Evolutionary conservation across 2,888 invertebrate genomes (phyloP).

Genomic region (Neria commutata): DNA sequence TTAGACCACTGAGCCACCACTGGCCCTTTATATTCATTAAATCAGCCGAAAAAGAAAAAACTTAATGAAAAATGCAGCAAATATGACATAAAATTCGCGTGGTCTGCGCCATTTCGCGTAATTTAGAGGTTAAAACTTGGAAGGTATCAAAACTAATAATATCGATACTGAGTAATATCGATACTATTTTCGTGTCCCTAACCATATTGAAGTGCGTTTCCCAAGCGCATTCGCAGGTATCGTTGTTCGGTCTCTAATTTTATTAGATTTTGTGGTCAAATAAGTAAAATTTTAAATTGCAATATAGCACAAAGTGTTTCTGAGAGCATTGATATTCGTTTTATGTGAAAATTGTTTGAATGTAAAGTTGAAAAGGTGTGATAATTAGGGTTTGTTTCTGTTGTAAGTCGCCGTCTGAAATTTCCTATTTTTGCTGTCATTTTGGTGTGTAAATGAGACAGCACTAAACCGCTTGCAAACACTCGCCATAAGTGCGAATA

Average conservation of each 20-base stretch:
- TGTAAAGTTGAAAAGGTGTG: constrained; percentile 39
- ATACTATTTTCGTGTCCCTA: too few species aligned
- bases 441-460: constrained; percentile 2
- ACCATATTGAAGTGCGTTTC: constrained; percentile 57
- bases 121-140: too few species aligned
- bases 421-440: not conserved
- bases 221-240: constrained; percentile 59
- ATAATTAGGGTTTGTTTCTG: constrained; percentile 24
- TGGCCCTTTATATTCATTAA: too few species aligned
- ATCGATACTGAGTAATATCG: too few species aligned
- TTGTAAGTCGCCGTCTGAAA: constrained; percentile 2
- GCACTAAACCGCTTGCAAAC: not conserved
- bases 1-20: too few species aligned
- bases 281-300: constrained; percentile 19
- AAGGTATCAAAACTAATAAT: too few species aligned
- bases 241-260: constrained; percentile 40
- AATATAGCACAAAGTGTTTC: constrained; percentile 30
- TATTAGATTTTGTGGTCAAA: constrained; percentile 41
- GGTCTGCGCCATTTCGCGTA: too few species aligned
- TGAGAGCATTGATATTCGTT: constrained; percentile 4
- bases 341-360: constrained; percentile 29
- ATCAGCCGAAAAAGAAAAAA: too few species aligned
- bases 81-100: too few species aligned
- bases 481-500: constrained; percentile 41
- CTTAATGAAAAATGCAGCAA: too few species aligned